Evolutionary conservation across 2,888 invertebrate genomes (phyloP), one percentile per base, ranked within the genome.

Genomic region (Eudasyphora cyanicolor): DNA sequence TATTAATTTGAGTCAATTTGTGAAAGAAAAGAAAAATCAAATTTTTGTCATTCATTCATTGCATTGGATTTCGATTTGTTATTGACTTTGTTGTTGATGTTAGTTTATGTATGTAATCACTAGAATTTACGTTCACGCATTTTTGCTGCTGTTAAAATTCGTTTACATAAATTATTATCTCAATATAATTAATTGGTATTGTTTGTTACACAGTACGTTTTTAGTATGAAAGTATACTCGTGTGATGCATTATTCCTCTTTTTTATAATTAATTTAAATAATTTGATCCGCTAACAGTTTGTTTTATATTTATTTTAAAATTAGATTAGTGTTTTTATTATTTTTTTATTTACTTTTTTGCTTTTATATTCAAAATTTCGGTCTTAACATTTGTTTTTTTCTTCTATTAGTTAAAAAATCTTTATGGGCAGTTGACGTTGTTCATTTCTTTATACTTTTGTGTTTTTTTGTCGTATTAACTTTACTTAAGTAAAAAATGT

Each of bases 381-480:
- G 83, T 83, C 83, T 80, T 83, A 80, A 83, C 79, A 76, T 82
- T 73, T 81, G 78, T 38, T 32, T 64, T 75, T 79, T 57, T 60
- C 10, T 54, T 32, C 19, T 64, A 38, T 14, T 38, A 21, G 67
- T 67, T 57, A 62, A 82, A 85, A 86, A 87, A 87, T 85, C 85
- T 86, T 86, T 85, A 84, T 87, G 86, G 87, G 87, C 87, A 87
- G 87, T 87, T 86, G 84, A 86, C 85, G 87, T 86, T 87, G 85
- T 86, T 86, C 69, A 79, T 79, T 79, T 76, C 74, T 75, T 78
- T 49, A 19, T 64, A 62, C 35, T 67, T 27, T 67, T 38, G 35
- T 64, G n/a, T n/a, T n/a, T 38, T 35, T 64, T 70, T 60, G 57
- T 54, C 35, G 79, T 69, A 17, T 57, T 67, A 76, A 76, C 27